Conservation (phyloP, 2,888 invertebrate species). For the Drosophila phalerata region DNA sequence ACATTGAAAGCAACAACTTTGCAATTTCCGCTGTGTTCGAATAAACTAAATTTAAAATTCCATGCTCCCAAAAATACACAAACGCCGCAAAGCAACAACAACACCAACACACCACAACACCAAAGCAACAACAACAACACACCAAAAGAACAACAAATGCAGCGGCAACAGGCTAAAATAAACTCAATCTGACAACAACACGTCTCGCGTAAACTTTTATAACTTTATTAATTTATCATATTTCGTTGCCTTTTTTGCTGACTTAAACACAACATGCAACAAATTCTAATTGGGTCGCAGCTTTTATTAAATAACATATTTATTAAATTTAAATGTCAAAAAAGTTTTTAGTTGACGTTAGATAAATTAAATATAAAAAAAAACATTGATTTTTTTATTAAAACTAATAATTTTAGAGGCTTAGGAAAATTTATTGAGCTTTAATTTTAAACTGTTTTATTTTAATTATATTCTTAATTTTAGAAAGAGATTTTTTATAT, state of each 20-base stretch:
- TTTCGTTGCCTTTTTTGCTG: conserved; percentile 45
- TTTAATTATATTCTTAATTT: no score
- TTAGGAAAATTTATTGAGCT: no score
- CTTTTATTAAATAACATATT: no score
- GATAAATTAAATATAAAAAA: no score
- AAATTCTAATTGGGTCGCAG: conserved; percentile 64
- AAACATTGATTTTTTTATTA: no score
- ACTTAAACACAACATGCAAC: conserved; percentile 33
- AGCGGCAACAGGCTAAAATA: conserved; percentile 40
- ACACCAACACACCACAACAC: conserved; percentile 34
- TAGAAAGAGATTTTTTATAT: no score
- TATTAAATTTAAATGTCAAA: no score
- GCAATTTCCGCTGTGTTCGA: conserved; percentile 71
- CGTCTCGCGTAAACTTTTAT: conserved; percentile 51
- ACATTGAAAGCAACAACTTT: conserved; percentile 70
- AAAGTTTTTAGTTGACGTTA: no score
- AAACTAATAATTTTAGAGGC: no score
- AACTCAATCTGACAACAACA: conserved; percentile 43
- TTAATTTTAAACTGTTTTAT: no score
- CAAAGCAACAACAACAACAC: conserved; percentile 39
- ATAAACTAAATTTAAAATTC: conserved; percentile 72
- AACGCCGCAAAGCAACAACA: conserved; percentile 32
- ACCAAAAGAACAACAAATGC: conserved; percentile 30
- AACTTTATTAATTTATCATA: conserved; percentile 83
- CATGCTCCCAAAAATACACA: conserved; percentile 20